phyloP scores from a whole-genome alignment of 2,888 invertebrate species.

The Folsomia candida region DNA sequence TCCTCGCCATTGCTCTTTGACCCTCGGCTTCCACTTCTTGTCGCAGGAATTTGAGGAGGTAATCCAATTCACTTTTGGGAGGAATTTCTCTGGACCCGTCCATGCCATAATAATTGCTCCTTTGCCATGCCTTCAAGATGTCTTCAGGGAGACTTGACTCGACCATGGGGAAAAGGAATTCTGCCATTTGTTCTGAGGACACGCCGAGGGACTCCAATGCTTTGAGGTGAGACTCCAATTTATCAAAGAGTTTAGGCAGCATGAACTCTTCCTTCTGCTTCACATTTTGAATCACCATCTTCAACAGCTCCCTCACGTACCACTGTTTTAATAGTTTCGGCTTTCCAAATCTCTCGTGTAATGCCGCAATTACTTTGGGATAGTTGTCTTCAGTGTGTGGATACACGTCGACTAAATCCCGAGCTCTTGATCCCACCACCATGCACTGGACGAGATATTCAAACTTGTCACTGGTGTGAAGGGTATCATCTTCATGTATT shows the following conservation, averaged over 20 bases:
- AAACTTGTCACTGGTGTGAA: constrained; percentile 18
- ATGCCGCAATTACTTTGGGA: constrained; percentile 12
- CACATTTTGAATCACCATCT: no score
- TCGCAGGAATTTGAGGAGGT: neutral
- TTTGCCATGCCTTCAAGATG: constrained; percentile 18
- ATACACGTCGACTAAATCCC: constrained; percentile 13
- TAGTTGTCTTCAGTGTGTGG: constrained; percentile 18
- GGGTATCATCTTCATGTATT: constrained; percentile 17
- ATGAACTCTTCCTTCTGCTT: constrained; percentile 13
- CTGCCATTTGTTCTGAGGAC: constrained; percentile 16
- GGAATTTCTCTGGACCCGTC: neutral
- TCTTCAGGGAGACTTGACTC: constrained; percentile 34
- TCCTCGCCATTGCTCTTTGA: constrained; percentile 4
- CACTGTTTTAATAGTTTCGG: constrained; percentile 8
- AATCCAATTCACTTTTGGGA: neutral
- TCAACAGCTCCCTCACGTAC: no score
- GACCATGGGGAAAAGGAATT: no score
- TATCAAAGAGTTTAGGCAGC: constrained; percentile 10
- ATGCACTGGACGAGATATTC: constrained; percentile 16
- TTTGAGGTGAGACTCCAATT: constrained; percentile 14
- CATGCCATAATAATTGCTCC: constrained; percentile 7
- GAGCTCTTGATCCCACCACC: constrained; percentile 2
- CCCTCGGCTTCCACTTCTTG: constrained; percentile 7
- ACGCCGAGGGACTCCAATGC: no score
- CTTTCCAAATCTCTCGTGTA: constrained; percentile 17